Conservation (phyloP, 2,113 vertebrate genomes). For the Cervus canadensis region DNA sequence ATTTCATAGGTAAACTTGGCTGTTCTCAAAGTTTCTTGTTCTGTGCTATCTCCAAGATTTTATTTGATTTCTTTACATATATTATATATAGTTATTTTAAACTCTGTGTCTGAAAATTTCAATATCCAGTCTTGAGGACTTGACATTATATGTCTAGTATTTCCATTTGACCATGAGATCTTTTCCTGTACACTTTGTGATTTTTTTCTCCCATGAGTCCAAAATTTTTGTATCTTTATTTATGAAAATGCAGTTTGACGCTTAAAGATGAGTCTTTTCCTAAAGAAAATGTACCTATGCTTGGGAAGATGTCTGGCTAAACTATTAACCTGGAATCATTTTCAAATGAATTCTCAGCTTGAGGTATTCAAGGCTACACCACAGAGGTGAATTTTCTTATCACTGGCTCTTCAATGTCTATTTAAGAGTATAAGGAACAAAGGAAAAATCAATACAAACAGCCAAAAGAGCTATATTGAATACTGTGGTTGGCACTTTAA, state of each 20-base stretch:
- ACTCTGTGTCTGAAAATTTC: not conserved
- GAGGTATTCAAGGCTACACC: not conserved
- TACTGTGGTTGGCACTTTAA: not conserved
- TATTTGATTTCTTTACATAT: not conserved
- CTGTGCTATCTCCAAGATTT: not conserved
- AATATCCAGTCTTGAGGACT: not conserved
- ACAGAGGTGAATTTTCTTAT: not conserved
- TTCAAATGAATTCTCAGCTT: not conserved
- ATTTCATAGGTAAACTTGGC: not conserved
- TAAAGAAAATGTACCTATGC: not conserved
- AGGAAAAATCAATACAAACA: conserved; percentile 24
- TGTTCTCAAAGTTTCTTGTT: not conserved
- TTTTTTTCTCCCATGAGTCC: not conserved
- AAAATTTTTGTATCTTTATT: not conserved
- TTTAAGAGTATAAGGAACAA: not conserved
- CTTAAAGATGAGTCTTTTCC: not conserved
- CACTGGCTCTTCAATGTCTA: not conserved
- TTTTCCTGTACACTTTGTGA: not conserved
- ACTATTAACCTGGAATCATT: not conserved
- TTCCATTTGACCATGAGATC: not conserved
- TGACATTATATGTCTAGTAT: not conserved
- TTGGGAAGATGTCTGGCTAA: not conserved
- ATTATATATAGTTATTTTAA: not conserved
- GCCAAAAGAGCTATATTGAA: not conserved
- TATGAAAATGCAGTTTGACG: not conserved